Evolutionary conservation across 2,797 vertebrate genomes (phyloP), one percentile per base, ranked within the genome.

Genomic region (Sebastes trivittatus): DNA sequence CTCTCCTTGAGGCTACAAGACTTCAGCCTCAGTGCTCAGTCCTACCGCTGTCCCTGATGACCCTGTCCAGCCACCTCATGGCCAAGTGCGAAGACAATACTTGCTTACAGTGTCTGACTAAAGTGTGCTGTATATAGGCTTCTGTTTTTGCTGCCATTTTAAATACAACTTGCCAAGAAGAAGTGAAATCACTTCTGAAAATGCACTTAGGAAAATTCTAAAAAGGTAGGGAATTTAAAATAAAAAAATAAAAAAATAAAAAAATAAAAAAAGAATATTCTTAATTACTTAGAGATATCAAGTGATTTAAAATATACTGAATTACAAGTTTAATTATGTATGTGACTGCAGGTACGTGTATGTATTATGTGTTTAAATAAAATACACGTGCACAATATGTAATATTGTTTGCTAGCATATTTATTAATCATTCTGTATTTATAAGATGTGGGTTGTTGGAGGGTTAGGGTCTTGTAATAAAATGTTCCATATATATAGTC

Each of bases 21-120:
- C 88, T 82, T 87, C 77, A 89, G 87, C 84, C 78, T 92, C 86
- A 90, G 60, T 77, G 65, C 84, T 82, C 76, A 16, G 74, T 72
- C 68, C 62, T 65, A 11, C 64, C 22, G 7, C 36, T 76, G 85
- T 89, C 88, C 87, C 85, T 22, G 59, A 82, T 93, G 89, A 93
- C 80, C 85, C 34, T 6, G 58, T 18, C 54, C 80, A 78, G 74
- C 46, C 68, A 56, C 38, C 63, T 72, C 67, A 76, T 56, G 23
- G 23, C 34, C 42, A 65, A 72, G 52, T 56, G 23, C 72, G 29
- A 34, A 69, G 73, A 78, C n/a, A 75, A 55, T 13, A 77, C 8
- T 56, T 55, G 30, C 49, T 18, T 42, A 73, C 55, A 65, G 18
- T 55, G 22, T 36, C 9, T 74, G 55, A 75, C 10, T 4, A 34